A percentile compares a stretch with the other conserved stretches of the same genome.
These are phyloP conservation scores for Heterotis niloticus DNA, from an alignment of 2,113 vertebrate genomes.

Conservation along the genomic window DNA sequence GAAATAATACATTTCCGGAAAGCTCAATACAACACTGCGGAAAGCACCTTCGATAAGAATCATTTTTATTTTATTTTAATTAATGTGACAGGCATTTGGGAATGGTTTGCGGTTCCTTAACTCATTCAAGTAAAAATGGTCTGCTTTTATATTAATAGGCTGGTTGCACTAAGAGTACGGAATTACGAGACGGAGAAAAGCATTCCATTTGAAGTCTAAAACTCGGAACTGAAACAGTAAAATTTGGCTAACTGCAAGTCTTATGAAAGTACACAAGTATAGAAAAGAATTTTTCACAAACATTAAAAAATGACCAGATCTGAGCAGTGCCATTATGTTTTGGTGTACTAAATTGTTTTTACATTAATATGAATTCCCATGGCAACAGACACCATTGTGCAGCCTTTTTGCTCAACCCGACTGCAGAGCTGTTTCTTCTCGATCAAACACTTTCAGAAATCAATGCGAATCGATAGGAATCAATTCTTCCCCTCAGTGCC, in stretches of 20 bases:
- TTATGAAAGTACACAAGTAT: background rate
- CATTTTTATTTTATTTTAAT: background rate
- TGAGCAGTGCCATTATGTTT: background rate
- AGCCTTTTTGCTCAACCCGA: slow-evolving; percentile 28
- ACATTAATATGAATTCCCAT: slow-evolving; percentile 10
- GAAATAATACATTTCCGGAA: background rate
- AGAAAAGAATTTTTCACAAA: background rate
- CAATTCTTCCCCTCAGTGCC: slow-evolving; percentile 25
- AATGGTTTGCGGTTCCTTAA: background rate
- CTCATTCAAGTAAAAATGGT: background rate
- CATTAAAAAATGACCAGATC: background rate
- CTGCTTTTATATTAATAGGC: background rate
- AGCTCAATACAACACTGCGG: background rate
- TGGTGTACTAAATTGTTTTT: slow-evolving; percentile 13
- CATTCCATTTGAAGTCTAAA: background rate
- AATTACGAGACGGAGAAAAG: background rate
- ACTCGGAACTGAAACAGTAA: background rate
- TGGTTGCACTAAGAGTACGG: background rate
- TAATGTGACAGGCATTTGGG: background rate
- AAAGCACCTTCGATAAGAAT: background rate
- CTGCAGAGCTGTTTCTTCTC: slow-evolving; percentile 40
- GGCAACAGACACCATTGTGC: background rate
- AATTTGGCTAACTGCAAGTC: background rate
- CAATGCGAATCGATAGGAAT: slow-evolving; percentile 44
- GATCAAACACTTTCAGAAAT: slow-evolving; percentile 38